phyloP scores from a whole-genome alignment of 2,113 vertebrate genomes.

The Pseudorhombus dupliciocellatus region DNA sequence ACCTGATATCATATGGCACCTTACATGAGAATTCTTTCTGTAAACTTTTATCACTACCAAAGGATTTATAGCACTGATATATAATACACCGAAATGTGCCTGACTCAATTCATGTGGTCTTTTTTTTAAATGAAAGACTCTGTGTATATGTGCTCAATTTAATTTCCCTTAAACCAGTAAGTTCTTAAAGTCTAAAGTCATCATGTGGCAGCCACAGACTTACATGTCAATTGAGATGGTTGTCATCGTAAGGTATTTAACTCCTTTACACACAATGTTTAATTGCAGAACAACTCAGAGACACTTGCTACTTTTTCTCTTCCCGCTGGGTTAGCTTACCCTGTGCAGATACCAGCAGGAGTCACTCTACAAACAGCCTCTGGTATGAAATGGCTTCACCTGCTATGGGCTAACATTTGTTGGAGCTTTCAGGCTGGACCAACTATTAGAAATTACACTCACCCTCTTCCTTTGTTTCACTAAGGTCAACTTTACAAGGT shows the following conservation, averaged over 20 bases:
- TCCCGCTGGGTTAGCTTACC: slow-evolving; percentile 86
- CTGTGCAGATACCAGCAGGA: slow-evolving; percentile 91
- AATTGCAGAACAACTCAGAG: slow-evolving; percentile 79
- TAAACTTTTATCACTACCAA: no score
- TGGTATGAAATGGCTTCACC: slow-evolving; percentile 78
- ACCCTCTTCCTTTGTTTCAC: slow-evolving; percentile 9
- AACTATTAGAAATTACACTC: neutral
- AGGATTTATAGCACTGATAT: neutral
- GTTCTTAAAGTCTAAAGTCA: neutral
- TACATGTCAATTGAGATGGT: neutral
- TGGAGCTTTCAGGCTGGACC: neutral
- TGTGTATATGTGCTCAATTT: no score
- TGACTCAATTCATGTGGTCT: no score
- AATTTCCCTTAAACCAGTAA: no score
- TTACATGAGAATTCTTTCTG: no score
- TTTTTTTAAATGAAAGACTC: no score
- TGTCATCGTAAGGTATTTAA: neutral
- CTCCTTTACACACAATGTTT: slow-evolving; percentile 1
- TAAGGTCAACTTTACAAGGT: slow-evolving; percentile 94
- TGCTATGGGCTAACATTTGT: neutral
- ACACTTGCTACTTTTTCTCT: slow-evolving; percentile 82
- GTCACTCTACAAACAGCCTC: slow-evolving; percentile 90
- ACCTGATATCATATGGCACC: no score
- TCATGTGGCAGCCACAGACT: neutral
- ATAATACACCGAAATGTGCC: no score